Percentiles rank a stretch among this genome's conserved stretches.
phyloP scores from a whole-genome alignment of 2,113 vertebrate species.

The Pterophyllum scalare region DNA sequence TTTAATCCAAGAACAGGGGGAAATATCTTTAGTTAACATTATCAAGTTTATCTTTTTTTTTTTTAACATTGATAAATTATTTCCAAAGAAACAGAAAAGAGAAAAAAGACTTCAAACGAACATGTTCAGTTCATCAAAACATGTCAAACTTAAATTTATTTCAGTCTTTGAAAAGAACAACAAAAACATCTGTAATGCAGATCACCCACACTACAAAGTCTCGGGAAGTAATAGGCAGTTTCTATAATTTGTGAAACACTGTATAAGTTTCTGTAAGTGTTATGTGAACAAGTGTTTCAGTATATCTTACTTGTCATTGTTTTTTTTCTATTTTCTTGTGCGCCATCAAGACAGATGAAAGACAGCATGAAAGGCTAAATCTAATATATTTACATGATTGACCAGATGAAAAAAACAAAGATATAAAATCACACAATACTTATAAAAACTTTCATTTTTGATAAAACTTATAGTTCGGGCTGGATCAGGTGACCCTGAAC shows the following conservation, averaged over 20 bases:
- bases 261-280: neutral
- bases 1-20: neutral
- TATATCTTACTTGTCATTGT: neutral
- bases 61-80: neutral
- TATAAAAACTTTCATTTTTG: too few relatives aligned
- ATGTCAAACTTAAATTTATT: neutral
- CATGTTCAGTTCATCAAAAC: neutral
- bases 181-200: slow-evolving; percentile 9
- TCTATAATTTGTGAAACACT: neutral
- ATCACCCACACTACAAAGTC: neutral
- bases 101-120: neutral
- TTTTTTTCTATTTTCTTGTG: neutral
- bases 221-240: neutral
- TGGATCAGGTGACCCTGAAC: too few relatives aligned
- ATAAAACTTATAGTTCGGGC: too few relatives aligned
- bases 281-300: neutral
- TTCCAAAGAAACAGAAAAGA: neutral
- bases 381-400: neutral
- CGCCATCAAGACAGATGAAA: neutral
- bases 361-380: accelerated
- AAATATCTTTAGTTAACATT: neutral
- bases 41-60: neutral
- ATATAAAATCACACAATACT: too few relatives aligned
- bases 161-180: neutral
- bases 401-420: too few relatives aligned